These are phyloP conservation scores for Agrotis clavis DNA, from an alignment of 2,888 invertebrate genomes.

Conservation along the genomic window DNA sequence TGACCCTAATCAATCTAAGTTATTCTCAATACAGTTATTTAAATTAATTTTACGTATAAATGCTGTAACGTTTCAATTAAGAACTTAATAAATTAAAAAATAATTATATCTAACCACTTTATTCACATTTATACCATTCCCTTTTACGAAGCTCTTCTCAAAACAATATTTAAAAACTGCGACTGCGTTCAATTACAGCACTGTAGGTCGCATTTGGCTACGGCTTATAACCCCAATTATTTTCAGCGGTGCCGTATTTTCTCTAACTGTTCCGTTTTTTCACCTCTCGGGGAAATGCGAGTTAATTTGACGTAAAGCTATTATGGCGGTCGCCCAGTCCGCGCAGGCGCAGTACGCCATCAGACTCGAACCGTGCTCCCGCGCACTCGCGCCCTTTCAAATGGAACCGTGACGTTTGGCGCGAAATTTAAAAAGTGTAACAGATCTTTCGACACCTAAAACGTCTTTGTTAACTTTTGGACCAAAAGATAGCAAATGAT, in stretches of 20 bases:
- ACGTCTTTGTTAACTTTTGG: conserved; percentile 85
- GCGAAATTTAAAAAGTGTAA: conserved; percentile 69
- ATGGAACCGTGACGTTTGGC: conserved; percentile 67
- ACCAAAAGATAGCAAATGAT: conserved; percentile 84
- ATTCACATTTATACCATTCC: background rate
- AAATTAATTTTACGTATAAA: background rate
- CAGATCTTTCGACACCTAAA: conserved; percentile 28
- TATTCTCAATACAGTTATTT: background rate
- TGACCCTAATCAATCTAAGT: background rate
- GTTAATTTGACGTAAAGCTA: conserved; percentile 85
- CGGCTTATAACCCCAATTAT: conserved; percentile 82
- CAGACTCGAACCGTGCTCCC: conserved; percentile 79
- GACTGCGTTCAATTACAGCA: background rate
- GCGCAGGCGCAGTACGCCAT: conserved; percentile 79
- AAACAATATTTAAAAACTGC: conserved; percentile 10
- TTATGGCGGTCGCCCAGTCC: conserved; percentile 75
- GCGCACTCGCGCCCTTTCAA: conserved; percentile 67
- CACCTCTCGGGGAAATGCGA: conserved; percentile 86
- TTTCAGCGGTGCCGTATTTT: conserved; percentile 84
- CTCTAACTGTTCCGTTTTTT: conserved; percentile 86
- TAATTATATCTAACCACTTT: background rate
- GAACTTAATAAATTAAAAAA: conserved; percentile 19
- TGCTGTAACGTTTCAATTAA: background rate
- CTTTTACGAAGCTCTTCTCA: conserved; percentile 16
- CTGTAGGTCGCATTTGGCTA: conserved; percentile 44